phyloP scores from a whole-genome alignment of 2,797 vertebrate genomes.

The Acridotheres tristis region DNA sequence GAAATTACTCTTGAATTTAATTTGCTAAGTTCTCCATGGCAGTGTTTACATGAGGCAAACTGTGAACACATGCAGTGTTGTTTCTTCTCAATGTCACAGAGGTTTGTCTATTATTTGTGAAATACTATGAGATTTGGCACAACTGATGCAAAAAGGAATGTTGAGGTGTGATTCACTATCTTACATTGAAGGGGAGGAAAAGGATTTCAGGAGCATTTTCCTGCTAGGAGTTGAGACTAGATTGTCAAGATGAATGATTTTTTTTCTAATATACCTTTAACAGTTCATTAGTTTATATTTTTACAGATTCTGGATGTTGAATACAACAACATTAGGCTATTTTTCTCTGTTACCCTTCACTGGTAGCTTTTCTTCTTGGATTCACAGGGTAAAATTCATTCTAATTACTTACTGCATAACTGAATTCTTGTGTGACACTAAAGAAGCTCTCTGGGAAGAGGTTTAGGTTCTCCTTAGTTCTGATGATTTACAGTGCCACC shows the following conservation, averaged over 20 bases:
- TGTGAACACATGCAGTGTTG: not conserved
- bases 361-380: conserved; percentile 2
- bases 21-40: not conserved
- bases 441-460: not conserved
- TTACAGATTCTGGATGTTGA: not conserved
- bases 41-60: not conserved
- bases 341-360: not conserved
- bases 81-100: not conserved
- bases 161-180: not conserved
- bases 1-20: not conserved
- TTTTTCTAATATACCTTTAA: not conserved
- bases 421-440: not conserved
- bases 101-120: not conserved
- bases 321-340: not conserved
- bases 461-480: not conserved
- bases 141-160: not conserved
- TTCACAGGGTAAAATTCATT: not conserved
- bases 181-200: not conserved
- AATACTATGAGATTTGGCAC: not conserved
- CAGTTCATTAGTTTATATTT: not conserved
- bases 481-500: not conserved
- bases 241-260: not conserved
- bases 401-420: not conserved
- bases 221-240: not conserved
- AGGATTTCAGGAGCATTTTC: not conserved